These are phyloP conservation scores for Hyphantria cunea DNA, from an alignment of 1,140 invertebrate species.

Conservation along the genomic window DNA sequence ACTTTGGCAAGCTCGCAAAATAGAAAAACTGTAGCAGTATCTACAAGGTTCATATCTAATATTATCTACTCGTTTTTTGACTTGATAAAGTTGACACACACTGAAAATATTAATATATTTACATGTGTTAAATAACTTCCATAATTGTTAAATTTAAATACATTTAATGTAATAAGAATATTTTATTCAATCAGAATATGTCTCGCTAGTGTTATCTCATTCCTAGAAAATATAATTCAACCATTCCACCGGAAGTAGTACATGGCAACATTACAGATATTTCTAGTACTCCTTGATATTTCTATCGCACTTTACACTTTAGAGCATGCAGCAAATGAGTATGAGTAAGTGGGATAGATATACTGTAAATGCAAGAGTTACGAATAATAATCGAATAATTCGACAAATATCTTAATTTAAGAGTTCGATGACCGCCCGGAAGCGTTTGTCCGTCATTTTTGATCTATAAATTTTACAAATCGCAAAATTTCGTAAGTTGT, in stretches of 20 bases:
- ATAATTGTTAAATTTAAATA: too few relatives aligned
- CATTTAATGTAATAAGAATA: too few relatives aligned
- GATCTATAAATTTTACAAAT: constrained; percentile 55
- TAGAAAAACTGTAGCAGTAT: too few relatives aligned
- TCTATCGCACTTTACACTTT: constrained; percentile 8
- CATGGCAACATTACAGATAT: constrained; percentile 4
- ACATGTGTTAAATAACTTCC: too few relatives aligned
- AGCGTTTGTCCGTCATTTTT: constrained; percentile 65
- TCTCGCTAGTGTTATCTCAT: too few relatives aligned
- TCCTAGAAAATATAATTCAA: too few relatives aligned
- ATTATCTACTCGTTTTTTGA: too few relatives aligned
- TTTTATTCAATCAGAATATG: too few relatives aligned
- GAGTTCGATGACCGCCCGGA: constrained; percentile 54
- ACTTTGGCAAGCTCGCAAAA: too few relatives aligned
- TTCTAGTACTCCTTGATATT: not conserved
- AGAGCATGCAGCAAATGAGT: not conserved
- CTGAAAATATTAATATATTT: too few relatives aligned
- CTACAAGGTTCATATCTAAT: too few relatives aligned
- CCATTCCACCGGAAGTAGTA: constrained; percentile 10
- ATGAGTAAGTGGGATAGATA: constrained; percentile 5
- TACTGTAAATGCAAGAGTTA: constrained; percentile 10
- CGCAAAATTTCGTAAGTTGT: constrained; percentile 41
- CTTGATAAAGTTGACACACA: too few relatives aligned
- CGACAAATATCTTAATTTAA: constrained; percentile 31
- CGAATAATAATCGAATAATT: constrained; percentile 19